Evolutionary conservation across 2,888 invertebrate genomes (phyloP), one percentile per base, ranked within the genome.

Genomic region (Brenthis ino): DNA sequence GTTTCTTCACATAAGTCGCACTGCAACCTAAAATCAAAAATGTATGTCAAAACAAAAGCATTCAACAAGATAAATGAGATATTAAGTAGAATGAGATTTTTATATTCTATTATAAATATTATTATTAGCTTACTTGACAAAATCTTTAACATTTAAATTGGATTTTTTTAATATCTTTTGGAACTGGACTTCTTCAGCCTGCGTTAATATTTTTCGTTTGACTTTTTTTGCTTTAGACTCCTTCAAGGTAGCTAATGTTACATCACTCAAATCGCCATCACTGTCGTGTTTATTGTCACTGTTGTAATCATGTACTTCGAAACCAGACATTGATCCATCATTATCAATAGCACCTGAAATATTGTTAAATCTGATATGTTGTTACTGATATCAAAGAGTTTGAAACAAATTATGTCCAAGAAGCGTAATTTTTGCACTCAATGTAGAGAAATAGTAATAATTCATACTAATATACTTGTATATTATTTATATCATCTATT

Each of bases 131-230:
- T 72, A 78, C 76, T 79, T 80, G 20, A 83, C 84, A 80, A 89
- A 85, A 79, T 92, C 91, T 74, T 85, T 89, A 6, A 88, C 83
- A 82, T 88, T 88, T 68, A 88, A 83, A 74, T 86, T 82, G 8
- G 74, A 67, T 71, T 83, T 85, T 73, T 83, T 85, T 6, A 88
- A 77, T 72, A 88, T 73, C 76, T 86, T 78, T 68, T 83, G 82
- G n/a, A 89, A 83, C 74, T 83, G 80, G 65, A 80, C 78, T 37
- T 78, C 75, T 68, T 88, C 84, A 70, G 83, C 77, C 74, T 82
- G 82, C 66, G 72, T 77, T 61, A 79, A 72, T 64, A 70, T 61
- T 78, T 82, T 87, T 73, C 75, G 81, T 77, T 82, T 86, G 2
- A 81, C 77, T 66, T 81, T 77, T 72, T 85, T 83, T 54, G 74